These are phyloP conservation scores for Oscarella lobularis DNA, from an alignment of 37 sponge, comb jelly and placozoan species.

Conservation along the genomic window DNA sequence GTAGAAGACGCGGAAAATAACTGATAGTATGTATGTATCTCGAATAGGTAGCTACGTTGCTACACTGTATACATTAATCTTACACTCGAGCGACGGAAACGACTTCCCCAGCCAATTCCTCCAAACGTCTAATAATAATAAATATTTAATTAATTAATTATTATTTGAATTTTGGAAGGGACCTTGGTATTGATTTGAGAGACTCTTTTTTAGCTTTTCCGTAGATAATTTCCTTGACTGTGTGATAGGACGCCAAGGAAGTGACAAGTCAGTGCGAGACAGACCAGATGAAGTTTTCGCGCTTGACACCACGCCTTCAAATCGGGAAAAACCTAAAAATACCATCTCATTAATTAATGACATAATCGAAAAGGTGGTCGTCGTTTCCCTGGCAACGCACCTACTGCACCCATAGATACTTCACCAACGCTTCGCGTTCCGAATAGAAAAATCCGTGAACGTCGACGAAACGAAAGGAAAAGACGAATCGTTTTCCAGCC, in stretches of 20 bases:
- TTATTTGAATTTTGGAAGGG: too few relatives aligned
- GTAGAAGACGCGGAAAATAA: constrained; percentile 83
- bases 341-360: background rate
- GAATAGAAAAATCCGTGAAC: constrained; percentile 1
- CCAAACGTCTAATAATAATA: too few relatives aligned
- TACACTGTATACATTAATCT: too few relatives aligned
- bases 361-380: too few relatives aligned
- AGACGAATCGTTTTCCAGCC: constrained; percentile 2
- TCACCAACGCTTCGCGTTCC: background rate
- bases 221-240: constrained; percentile 35
- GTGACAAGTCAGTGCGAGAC: background rate
- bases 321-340: constrained; percentile 1
- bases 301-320: background rate
- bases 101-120: too few relatives aligned
- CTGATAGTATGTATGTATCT: too few relatives aligned
- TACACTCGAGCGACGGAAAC: too few relatives aligned
- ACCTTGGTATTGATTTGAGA: background rate
- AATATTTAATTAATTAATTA: too few relatives aligned
- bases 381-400: background rate
- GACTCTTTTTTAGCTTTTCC: constrained; percentile 19
- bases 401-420: too few relatives aligned
- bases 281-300: background rate
- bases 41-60: too few relatives aligned
- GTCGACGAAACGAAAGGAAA: background rate
- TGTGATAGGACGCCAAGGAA: constrained; percentile 87